phyloP scores from a whole-genome alignment of 2,797 vertebrate species.

The Enteromius argenteus region DNA sequence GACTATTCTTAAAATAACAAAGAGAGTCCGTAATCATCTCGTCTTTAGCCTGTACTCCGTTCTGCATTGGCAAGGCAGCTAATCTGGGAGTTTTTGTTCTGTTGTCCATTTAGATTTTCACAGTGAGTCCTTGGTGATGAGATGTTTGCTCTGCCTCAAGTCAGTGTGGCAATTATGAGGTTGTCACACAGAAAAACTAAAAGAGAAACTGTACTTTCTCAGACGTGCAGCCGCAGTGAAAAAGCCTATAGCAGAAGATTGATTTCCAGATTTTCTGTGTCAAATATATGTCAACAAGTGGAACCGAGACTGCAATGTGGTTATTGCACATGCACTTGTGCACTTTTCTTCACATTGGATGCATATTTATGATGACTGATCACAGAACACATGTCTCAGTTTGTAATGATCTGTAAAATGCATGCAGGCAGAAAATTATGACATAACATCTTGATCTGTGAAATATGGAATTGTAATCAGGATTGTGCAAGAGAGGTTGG shows the following conservation, averaged over 20 bases:
- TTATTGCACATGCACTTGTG: conserved; percentile 5
- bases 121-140: conserved; percentile 42
- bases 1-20: conserved; percentile 47
- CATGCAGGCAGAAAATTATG: conserved; percentile 4
- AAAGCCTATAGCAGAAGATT: background rate
- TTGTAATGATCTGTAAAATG: conserved; percentile 16
- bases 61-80: conserved; percentile 39
- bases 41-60: conserved; percentile 24
- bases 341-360: conserved; percentile 1
- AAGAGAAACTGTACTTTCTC: background rate
- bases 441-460: conserved; percentile 20
- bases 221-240: conserved; percentile 16
- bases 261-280: background rate
- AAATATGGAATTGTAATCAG: conserved; percentile 21
- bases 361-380: conserved; percentile 8
- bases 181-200: conserved; percentile 26
- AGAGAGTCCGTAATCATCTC: conserved; percentile 41
- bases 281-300: conserved; percentile 4
- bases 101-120: conserved; percentile 39
- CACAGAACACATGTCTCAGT: conserved; percentile 3
- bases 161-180: conserved; percentile 32
- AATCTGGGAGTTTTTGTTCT: conserved; percentile 47
- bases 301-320: background rate
- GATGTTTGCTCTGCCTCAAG: conserved; percentile 43
- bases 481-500: conserved; percentile 34